Base-by-base conservation (phyloP, 2,113 vertebrate genomes). In the Chrysemys picta region DNA sequence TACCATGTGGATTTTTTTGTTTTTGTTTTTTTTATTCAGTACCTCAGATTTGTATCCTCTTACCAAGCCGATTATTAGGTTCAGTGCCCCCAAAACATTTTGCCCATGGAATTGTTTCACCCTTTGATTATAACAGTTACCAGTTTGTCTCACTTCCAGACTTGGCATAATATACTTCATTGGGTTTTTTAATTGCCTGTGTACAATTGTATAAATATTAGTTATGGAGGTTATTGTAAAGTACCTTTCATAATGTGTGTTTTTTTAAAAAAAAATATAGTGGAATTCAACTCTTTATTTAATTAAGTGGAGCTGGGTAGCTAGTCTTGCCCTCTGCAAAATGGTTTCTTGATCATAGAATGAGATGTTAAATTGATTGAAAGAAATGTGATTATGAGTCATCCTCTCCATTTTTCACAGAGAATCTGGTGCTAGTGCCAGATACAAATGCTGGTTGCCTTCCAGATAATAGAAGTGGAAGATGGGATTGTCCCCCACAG, bases 351-450 rank as follows among this genome's bases (percentile, higher is more conserved):
- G 38, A 8, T 79, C 24, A 87, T 89, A 76, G 54, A 76, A 75
- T 85, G 49, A 85, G 21, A 6, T 52, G 16, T 53, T 82, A 14
- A 82, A 62, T 11, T 45, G 21, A 24, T 57, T 94, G 27, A 17
- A 79, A n/a, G 88, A 59, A 80, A 22, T 5, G 1, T 10, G 3
- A 25, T 1, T 80, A 29, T 38, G 17, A 2, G 42, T 96, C 87
- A 49, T 27, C 19, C 57, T 90, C 59, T 80, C 53, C 76, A 38
- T 21, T 10, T 24, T 24, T 38, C 29, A 56, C 47, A 82, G 88
- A 80, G 88, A 84, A 85, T 81, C 72, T 88, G 56, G 3, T 93
- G 91, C 57, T 94, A 52, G 17, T 95, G 88, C 88, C 56, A 82
- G 79, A 91, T 84, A 53, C 69, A 27, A 75, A 47, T 1, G 0